Percentiles rank a stretch among this genome's conserved stretches.
phyloP scores from a whole-genome alignment of 2,113 vertebrate genomes.

The Cariama cristata region DNA sequence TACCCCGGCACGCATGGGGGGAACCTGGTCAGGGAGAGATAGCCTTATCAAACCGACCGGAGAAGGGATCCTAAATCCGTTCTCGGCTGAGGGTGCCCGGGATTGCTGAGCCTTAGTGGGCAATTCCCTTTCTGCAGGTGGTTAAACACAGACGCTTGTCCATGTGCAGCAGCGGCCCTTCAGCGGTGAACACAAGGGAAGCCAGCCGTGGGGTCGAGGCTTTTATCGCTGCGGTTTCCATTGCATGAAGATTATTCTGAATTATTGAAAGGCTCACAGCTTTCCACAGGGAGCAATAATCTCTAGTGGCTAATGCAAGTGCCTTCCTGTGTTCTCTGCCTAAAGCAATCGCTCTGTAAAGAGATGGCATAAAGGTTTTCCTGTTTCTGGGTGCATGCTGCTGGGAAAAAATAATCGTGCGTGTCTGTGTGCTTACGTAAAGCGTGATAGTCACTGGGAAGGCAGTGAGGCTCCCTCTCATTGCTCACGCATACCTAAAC shows the following conservation, averaged over 20 bases:
- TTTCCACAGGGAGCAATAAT: background rate
- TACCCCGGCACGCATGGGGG: background rate
- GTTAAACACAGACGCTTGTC: background rate
- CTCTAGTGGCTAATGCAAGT: background rate
- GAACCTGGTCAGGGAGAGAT: background rate
- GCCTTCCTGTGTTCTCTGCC: background rate
- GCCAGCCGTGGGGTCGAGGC: accelerated
- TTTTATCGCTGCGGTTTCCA: background rate
- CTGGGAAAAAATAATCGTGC: background rate
- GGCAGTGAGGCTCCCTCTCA: background rate
- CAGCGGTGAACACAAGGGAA: accelerated
- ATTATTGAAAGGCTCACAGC: background rate
- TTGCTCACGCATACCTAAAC: background rate
- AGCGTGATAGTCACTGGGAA: background rate
- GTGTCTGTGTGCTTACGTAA: background rate
- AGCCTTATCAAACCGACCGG: background rate
- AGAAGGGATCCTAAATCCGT: background rate
- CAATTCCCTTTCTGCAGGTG: background rate
- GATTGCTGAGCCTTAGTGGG: background rate
- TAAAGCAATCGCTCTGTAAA: background rate
- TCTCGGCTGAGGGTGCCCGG: background rate
- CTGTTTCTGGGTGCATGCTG: background rate
- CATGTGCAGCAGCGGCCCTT: accelerated
- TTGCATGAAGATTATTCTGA: background rate
- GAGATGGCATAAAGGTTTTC: background rate